Conservation (phyloP, 1,140 invertebrate species). For the Psix sp. region DNA sequence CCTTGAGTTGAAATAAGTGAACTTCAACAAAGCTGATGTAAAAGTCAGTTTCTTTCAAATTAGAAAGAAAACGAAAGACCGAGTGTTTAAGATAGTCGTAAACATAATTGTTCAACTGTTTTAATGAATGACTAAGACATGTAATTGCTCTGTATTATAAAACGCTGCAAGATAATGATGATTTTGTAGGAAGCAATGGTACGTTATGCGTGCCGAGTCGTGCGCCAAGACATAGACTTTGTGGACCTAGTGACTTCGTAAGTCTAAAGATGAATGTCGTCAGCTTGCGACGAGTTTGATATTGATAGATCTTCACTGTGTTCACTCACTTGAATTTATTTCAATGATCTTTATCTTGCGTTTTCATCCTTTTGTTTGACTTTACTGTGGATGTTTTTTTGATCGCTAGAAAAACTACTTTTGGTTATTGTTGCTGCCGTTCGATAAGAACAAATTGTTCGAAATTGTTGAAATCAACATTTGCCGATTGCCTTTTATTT, state of each 20-base stretch:
- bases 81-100: too few relatives aligned
- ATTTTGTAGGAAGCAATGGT: slow-evolving; percentile 74
- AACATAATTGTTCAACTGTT: too few relatives aligned
- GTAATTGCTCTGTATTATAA: too few relatives aligned
- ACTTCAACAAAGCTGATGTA: too few relatives aligned
- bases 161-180: slow-evolving; percentile 52
- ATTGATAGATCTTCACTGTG: slow-evolving; percentile 4
- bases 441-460: too few relatives aligned
- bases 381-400: neutral
- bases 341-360: slow-evolving; percentile 1
- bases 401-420: neutral
- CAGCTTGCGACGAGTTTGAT: slow-evolving; percentile 42
- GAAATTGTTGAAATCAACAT: too few relatives aligned
- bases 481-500: too few relatives aligned
- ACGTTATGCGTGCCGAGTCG: slow-evolving; percentile 69
- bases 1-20: too few relatives aligned
- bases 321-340: slow-evolving; percentile 7
- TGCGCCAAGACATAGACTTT: slow-evolving; percentile 70
- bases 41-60: too few relatives aligned
- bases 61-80: too few relatives aligned
- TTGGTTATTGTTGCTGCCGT: too few relatives aligned
- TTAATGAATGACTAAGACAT: neutral
- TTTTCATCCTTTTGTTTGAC: neutral
- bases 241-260: slow-evolving; percentile 75
- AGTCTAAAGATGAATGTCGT: slow-evolving; percentile 67